Base-by-base conservation (phyloP, 2,888 invertebrate species). In the Anoplius nigerrimus region DNA sequence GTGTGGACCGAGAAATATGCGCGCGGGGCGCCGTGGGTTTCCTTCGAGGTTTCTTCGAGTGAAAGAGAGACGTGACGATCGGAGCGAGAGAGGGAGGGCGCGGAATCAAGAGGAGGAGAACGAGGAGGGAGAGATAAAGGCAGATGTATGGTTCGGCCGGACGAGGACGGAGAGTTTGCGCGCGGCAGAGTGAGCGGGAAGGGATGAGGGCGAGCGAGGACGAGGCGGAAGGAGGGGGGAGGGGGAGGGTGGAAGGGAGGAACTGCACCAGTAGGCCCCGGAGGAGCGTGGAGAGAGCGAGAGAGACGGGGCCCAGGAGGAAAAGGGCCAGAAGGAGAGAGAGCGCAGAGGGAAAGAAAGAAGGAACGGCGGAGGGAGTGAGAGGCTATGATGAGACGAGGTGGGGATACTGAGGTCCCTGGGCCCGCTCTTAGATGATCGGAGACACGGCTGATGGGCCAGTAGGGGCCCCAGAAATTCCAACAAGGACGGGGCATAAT, bases 401-500 rank as follows among this genome's bases (percentile, higher is more conserved):
- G 54, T 61, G 54, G 43, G 24, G 51, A 55, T 69, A 71, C 63
- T 65, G 52, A 61, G 62, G 57, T 62, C 46, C 62, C 66, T 66
- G 62, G 67, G 66, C 63, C 59, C 62, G 63, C 71, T 69, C 75
- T 76, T 77, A 77, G 82, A 83, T 78, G 83, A 79, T 83, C 76
- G 76, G 82, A 82, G 82, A 80, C 82, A 82, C 73, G 81, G 81
- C 82, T 79, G 84, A 82, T 82, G 84, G 80, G 80, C 81, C 81
- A 82, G 80, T 81, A 81, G 80, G 82, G 82, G 80, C 80, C 78
- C 82, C 83, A 87, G 86, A 87, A 87, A 88, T 88, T 88, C 88
- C 88, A 87, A 84, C 86, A 85, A 86, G 87, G 87, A 85, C 85
- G 86, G 75, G 80, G 84, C 84, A 86, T 86, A 85, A 85, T 85